A percentile compares a stretch with the other conserved stretches of the same genome.
phyloP scores from a whole-genome alignment of 2,113 vertebrate species.

The Clarias batrachus region DNA sequence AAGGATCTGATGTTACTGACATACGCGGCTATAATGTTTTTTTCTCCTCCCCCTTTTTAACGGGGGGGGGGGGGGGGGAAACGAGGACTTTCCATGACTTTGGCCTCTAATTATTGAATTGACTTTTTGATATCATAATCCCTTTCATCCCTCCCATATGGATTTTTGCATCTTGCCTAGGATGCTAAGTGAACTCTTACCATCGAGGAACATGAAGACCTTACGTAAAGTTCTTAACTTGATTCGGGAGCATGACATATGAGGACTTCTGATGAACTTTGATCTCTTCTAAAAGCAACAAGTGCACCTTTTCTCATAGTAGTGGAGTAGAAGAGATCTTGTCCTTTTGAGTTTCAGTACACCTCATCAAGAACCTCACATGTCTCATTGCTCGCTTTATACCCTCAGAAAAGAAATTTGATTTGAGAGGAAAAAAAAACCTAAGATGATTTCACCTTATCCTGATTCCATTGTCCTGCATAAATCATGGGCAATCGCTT shows the following conservation, averaged over 20 bases:
- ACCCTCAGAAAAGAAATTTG: neutral
- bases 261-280: constrained; percentile 45
- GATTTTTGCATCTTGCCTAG: constrained; percentile 22
- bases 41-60: neutral
- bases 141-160: constrained; percentile 52
- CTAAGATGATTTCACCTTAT: neutral
- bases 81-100: neutral
- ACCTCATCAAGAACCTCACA: constrained; percentile 1
- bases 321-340: neutral
- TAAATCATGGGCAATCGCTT: constrained; percentile 3
- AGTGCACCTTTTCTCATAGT: neutral
- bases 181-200: constrained; percentile 45
- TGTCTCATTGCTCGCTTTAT: neutral
- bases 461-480: neutral
- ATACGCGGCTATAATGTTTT: constrained; percentile 8
- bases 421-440: neutral
- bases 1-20: constrained; percentile 41
- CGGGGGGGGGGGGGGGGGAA: too few relatives aligned
- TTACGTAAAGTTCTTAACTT: constrained; percentile 44
- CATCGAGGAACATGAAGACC: neutral
- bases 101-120: neutral
- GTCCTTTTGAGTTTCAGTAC: constrained; percentile 13
- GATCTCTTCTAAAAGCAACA: constrained; percentile 27
- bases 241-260: constrained; percentile 49
- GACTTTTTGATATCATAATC: constrained; percentile 56